These are phyloP conservation scores for Diglossa cyanea DNA, from an alignment of 2,797 vertebrate species.

Conservation along the genomic window DNA sequence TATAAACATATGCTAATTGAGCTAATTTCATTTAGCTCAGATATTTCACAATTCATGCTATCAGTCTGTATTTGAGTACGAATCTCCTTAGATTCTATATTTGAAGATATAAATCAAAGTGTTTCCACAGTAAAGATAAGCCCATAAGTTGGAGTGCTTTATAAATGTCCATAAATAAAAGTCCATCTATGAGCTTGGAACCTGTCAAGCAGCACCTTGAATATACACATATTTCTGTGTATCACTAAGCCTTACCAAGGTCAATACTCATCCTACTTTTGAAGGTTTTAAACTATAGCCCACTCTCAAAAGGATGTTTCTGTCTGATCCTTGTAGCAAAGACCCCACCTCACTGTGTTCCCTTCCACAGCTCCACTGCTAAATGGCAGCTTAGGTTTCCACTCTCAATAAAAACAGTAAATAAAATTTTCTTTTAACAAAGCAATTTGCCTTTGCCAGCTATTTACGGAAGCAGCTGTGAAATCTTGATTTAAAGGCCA, in stretches of 20 bases:
- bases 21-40: not conserved
- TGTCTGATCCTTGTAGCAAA: not conserved
- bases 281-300: not conserved
- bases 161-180: not conserved
- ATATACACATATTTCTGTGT: not conserved
- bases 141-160: not conserved
- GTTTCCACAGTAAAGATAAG: not conserved
- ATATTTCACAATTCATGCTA: not conserved
- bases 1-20: not conserved
- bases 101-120: not conserved
- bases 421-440: not conserved
- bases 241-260: not conserved
- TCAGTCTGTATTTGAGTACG: not conserved
- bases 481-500: not conserved
- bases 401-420: not conserved
- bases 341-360: not conserved
- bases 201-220: not conserved
- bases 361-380: not conserved
- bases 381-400: not conserved
- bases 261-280: accelerated
- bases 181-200: not conserved
- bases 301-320: not conserved
- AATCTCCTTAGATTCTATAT: not conserved
- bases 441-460: not conserved
- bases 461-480: not conserved